Conservation (phyloP, 2,888 invertebrate species). For the Agrotis segetum region DNA sequence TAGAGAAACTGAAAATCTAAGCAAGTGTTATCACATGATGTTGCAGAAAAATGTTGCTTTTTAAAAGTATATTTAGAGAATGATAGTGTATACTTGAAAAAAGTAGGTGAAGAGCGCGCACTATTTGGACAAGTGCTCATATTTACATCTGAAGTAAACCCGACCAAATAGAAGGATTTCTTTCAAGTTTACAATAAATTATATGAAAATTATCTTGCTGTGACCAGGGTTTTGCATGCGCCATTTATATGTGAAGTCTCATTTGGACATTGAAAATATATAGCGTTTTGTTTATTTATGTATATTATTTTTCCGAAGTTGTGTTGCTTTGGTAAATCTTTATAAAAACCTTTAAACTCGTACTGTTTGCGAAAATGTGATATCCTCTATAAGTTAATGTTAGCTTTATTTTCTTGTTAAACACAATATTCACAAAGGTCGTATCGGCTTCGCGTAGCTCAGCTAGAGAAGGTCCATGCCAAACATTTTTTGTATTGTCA, state of each 20-base stretch:
- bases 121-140: constrained; percentile 34
- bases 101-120: constrained; percentile 57
- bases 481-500: not conserved
- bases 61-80: constrained; percentile 25
- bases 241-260: not conserved
- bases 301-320: not conserved
- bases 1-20: constrained; percentile 48
- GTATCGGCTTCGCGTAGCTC: not conserved
- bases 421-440: not conserved
- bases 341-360: not conserved
- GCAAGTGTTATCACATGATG: constrained; percentile 38
- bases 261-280: not conserved
- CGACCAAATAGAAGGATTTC: constrained; percentile 13
- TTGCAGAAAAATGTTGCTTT: constrained; percentile 21
- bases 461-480: not conserved
- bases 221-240: not conserved
- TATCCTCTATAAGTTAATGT: not conserved
- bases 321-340: not conserved
- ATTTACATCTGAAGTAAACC: constrained; percentile 38
- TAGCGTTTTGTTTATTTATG: no score
- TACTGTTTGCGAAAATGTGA: not conserved
- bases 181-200: constrained; percentile 21
- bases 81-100: constrained; percentile 45
- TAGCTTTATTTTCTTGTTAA: not conserved
- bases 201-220: not conserved